These are phyloP conservation scores for Poecile montanus DNA, from an alignment of 2,797 vertebrate genomes.

Conservation along the genomic window DNA sequence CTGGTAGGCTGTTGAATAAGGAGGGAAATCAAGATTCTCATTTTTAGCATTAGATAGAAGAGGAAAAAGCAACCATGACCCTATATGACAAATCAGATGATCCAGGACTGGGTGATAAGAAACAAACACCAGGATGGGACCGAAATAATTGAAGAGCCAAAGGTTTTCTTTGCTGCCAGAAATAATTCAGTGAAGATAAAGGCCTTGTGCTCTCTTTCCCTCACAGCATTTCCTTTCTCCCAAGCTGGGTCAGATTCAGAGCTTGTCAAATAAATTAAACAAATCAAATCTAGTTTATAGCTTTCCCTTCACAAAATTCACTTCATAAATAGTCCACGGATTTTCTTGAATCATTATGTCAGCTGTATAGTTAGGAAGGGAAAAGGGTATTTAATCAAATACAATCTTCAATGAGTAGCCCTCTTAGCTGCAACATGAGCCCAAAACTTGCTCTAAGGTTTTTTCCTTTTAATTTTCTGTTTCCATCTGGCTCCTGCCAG, in stretches of 20 bases:
- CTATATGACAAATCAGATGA: constrained; percentile 6
- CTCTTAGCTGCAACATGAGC: not conserved
- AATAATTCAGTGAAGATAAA: not conserved
- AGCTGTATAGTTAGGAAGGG: not conserved
- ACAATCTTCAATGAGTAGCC: not conserved
- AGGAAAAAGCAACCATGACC: not conserved
- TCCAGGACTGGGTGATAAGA: not conserved
- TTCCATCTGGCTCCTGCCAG: not conserved
- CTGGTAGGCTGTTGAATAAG: not conserved
- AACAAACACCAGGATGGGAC: not conserved
- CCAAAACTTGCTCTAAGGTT: not conserved
- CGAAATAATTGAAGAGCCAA: constrained; percentile 6
- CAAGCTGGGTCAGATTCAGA: not conserved
- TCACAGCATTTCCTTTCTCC: not conserved
- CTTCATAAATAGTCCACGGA: not conserved
- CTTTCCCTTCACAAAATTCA: not conserved
- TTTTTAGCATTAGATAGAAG: not conserved
- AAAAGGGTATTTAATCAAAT: not conserved
- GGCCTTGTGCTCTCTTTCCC: not conserved
- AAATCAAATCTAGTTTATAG: not conserved
- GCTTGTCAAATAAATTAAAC: constrained; percentile 28
- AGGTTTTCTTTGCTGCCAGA: not conserved
- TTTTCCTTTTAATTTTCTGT: not conserved
- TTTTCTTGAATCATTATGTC: not conserved
- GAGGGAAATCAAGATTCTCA: not conserved